Evolutionary conservation across 1,140 invertebrate species (phyloP).

Genomic region (Phortica variegata): DNA sequence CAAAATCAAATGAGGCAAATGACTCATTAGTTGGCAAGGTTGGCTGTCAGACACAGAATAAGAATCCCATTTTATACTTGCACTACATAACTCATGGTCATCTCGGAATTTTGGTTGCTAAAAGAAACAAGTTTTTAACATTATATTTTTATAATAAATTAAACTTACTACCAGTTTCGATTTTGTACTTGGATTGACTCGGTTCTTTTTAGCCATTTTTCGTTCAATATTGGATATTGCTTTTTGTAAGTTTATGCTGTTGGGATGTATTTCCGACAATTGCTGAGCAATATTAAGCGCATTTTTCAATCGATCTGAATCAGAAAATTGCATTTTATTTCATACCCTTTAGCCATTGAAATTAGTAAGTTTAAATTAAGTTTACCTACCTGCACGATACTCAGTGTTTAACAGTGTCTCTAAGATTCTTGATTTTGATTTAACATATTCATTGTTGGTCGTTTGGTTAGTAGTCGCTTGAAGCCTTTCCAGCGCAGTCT

Average conservation of each 20-base stretch:
- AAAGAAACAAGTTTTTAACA: no score
- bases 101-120: no score
- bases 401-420: conserved; percentile 31
- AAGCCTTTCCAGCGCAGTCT: conserved; percentile 36
- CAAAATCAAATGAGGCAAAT: conserved; percentile 65
- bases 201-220: no score
- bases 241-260: conserved; percentile 19
- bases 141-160: no score
- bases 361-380: background rate
- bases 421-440: conserved; percentile 29
- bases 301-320: conserved; percentile 28
- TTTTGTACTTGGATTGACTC: no score
- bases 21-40: no score
- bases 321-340: conserved; percentile 2
- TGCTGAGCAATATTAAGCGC: conserved; percentile 30
- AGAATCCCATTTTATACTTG: no score
- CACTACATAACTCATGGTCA: no score
- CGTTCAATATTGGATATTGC: conserved; percentile 32
- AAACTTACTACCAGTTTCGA: no score
- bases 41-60: no score
- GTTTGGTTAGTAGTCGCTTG: conserved; percentile 21
- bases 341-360: no score
- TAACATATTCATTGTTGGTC: conserved; percentile 13
- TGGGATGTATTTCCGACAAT: conserved; percentile 28
- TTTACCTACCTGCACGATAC: conserved; percentile 34